Evolutionary conservation across 2,888 invertebrate genomes (phyloP).

Genomic region (Drosophila testacea): DNA sequence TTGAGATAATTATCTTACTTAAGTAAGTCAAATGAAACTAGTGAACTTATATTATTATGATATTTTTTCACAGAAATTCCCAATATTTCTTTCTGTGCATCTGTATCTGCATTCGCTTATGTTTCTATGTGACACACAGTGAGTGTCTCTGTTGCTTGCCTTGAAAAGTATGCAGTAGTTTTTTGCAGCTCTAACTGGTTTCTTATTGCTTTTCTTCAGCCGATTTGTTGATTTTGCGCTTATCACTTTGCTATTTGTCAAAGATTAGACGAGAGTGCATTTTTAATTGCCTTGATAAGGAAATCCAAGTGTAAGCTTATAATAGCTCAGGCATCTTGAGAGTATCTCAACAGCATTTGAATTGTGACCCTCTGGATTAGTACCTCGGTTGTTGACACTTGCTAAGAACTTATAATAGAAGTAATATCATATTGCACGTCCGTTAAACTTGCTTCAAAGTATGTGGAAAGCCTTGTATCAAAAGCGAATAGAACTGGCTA

Average conservation of each 20-base stretch:
- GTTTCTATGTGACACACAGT: too few species aligned
- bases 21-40: too few species aligned
- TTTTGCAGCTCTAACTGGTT: conserved; percentile 33
- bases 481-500: conserved; percentile 16
- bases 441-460: conserved; percentile 2
- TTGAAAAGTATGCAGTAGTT: conserved; percentile 61
- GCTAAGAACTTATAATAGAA: conserved; percentile 15
- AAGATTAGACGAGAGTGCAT: conserved; percentile 10
- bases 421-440: conserved; percentile 21
- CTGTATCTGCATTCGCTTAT: conserved; percentile 6
- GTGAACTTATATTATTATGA: too few species aligned
- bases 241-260: conserved; percentile 34
- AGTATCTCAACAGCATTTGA: neutral
- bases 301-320: conserved; percentile 18
- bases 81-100: conserved; percentile 1
- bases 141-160: conserved; percentile 10
- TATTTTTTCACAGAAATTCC: too few species aligned
- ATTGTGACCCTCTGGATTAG: conserved; percentile 1
- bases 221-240: conserved; percentile 30
- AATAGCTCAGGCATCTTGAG: conserved; percentile 6
- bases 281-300: conserved; percentile 38
- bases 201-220: conserved; percentile 8
- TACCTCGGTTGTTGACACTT: conserved; percentile 13
- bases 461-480: neutral
- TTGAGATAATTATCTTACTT: too few species aligned